Base-by-base conservation (phyloP, 2,113 vertebrate species). In the Podocnemis expansa region DNA sequence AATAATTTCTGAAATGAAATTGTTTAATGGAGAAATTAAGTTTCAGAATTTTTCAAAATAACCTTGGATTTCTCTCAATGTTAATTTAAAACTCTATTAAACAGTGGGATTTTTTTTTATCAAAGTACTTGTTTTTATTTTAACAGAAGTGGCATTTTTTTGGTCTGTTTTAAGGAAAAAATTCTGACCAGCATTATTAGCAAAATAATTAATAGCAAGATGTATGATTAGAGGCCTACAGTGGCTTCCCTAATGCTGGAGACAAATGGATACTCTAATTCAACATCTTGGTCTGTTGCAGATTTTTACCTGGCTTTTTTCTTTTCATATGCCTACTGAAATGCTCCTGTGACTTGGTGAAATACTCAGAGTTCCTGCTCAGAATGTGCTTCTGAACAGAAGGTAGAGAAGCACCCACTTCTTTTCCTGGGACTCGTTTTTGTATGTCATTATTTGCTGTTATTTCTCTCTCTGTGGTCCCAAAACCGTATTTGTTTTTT, bases 221-320 rank as follows among this genome's bases (percentile, higher is more conserved):
- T 0, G 4, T 47, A 52, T 29, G 41, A 27, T 58, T 0, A 5
- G 85, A 55, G 49, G 10, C 10, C 9, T 4, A 2, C 7, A 8
- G 43, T 43, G 45, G n/a, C 58, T 51, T 27, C 11, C 4, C 19
- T 16, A 58, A 75, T 1, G 4, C 84, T 34, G 51, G 8, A 2
- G 27, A 75, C 60, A 52, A 58, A 19, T 22, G 13, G 14, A 34
- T 34, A 60, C 13, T 31, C 16, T 31, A 0, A 41, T 51, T n/a
- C 2, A 6, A 10, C 21, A 25, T 43, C 43, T 60, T 38, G 9
- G 10, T 25, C 52, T 13, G 5, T 21, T 63, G 13, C 45, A 54
- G 54, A 10, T 21, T 80, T 45, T 47, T 82, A 21, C 34, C 54
- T 25, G 45, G 27, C n/a, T 80, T 19, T 22, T 56, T 58, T 45